These are phyloP conservation scores for Amiota minor DNA, from an alignment of 2,888 invertebrate species.

Conservation along the genomic window DNA sequence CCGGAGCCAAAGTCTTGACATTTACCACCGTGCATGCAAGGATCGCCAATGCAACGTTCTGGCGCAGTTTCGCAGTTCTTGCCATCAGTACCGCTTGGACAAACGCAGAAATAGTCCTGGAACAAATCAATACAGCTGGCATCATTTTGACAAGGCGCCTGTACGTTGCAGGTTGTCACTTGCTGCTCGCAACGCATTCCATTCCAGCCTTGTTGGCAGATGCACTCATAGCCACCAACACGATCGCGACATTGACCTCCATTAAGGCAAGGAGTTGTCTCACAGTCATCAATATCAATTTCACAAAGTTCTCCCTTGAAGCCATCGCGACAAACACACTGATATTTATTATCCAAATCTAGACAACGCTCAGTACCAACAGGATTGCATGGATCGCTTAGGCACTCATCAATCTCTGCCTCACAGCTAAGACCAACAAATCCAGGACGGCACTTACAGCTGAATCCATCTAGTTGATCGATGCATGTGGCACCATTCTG, in stretches of 20 bases:
- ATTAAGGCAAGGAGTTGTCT: constrained; percentile 88
- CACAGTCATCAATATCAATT: constrained; percentile 90
- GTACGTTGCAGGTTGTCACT: constrained; percentile 86
- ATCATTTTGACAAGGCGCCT: constrained; percentile 92
- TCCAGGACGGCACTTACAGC: constrained; percentile 94
- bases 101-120: constrained; percentile 78
- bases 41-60: constrained; percentile 80
- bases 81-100: constrained; percentile 95
- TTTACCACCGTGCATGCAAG: constrained; percentile 96
- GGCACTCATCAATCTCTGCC: constrained; percentile 92
- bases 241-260: constrained; percentile 92
- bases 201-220: constrained; percentile 89
- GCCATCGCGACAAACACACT: constrained; percentile 91
- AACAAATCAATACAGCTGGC: constrained; percentile 93
- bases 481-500: constrained; percentile 92
- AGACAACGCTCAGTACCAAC: constrained; percentile 92
- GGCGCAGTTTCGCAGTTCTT: constrained; percentile 98
- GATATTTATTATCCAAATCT: constrained; percentile 89
- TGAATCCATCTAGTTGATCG: constrained; percentile 91
- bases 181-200: constrained; percentile 89
- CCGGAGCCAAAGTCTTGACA: constrained; percentile 97
- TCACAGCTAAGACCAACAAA: constrained; percentile 94
- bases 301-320: constrained; percentile 90
- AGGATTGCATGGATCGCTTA: constrained; percentile 91
- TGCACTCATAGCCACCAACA: constrained; percentile 86